Base-by-base conservation (phyloP, 2,113 vertebrate genomes). In the Limanda limanda region DNA sequence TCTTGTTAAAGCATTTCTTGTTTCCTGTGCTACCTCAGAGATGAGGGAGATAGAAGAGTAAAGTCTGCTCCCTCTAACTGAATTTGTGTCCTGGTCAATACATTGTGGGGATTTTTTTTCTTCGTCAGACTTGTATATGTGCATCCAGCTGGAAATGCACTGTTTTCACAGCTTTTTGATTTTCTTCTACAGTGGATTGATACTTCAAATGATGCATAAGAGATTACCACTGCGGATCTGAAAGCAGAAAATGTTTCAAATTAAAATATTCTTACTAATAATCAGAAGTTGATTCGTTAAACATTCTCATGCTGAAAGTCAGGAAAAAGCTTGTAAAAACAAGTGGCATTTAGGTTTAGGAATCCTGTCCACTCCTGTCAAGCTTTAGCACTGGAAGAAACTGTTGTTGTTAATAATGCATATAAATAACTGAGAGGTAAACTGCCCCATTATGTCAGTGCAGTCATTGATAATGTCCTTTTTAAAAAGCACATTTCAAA, bases 231-330 rank as follows among this genome's bases (percentile, higher is more conserved):
- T 27, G 27, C 4, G 27, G 27, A 35, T 47, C 14, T 52, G 51
- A 76, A 20, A 18, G 15, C 21, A 68, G 67, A 68, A 76, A 58
- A 40, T 20, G 5, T 55, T 61, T 55, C 4, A 60, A 45, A 47
- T 35, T 20, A 8, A 57, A 25, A 59, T 35, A 24, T n/a, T 7
- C 10, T 6, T 18, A 2, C 12, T 20, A 5, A 56, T 14, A 20
- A 31, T 24, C n/a, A 25, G 48, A 12, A 2, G 21, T 0, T 0
- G 0, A 10, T 15, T 54, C 57, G 52, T 21, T 15, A 60, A 66
- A 45, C 60, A 35, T 25, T n/a, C 10, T 18, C 1, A 58, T 18
- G 21, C 47, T 48, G 17, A 48, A 62, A 45, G 14, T 27, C 13
- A 59, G 8, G 14, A 27, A 27, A 17, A 11, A n/a, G n/a, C 42